Percentiles rank a stretch among this genome's conserved stretches.
Evolutionary conservation across 2,113 vertebrate species (phyloP).

Genomic region (Cebidichthys violaceus): DNA sequence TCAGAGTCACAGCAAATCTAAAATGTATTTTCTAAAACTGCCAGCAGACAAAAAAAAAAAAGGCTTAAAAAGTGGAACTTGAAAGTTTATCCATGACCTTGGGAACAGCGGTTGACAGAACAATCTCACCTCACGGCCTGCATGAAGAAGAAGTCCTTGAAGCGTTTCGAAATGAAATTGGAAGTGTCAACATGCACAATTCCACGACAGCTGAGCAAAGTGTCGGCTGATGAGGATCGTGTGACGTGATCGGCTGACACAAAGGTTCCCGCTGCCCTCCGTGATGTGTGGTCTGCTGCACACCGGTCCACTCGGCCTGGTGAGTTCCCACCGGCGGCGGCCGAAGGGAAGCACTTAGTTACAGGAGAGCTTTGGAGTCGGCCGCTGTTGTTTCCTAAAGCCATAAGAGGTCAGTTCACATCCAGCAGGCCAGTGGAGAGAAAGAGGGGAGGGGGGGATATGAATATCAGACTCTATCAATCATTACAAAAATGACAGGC

Average conservation of each 20-base stretch:
- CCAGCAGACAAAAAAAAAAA: neutral
- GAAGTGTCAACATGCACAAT: neutral
- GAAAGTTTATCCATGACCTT: neutral
- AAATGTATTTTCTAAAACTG: neutral
- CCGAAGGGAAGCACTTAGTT: slow-evolving; percentile 74
- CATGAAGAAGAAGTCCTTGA: neutral
- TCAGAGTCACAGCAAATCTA: neutral
- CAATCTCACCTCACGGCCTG: neutral
- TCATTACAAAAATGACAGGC: slow-evolving; percentile 31
- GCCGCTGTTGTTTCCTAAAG: slow-evolving; percentile 77
- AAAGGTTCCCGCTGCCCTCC: neutral
- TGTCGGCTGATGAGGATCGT: neutral
- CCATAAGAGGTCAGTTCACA: slow-evolving; percentile 64
- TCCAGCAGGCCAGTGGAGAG: slow-evolving; percentile 51
- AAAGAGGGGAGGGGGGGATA: slow-evolving; percentile 15
- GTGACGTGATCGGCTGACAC: neutral
- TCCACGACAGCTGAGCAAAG: neutral
- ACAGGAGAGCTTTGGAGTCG: slow-evolving; percentile 63
- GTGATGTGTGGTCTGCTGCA: neutral
- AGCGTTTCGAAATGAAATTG: neutral
- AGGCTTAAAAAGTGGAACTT: neutral
- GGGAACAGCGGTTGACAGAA: neutral
- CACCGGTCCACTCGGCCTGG: neutral
- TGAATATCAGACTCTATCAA: slow-evolving; percentile 64
- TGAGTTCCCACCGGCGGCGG: slow-evolving; percentile 30